Evolutionary conservation across 2,888 invertebrate species (phyloP).

Genomic region (Rhimphoctona megacephalus): DNA sequence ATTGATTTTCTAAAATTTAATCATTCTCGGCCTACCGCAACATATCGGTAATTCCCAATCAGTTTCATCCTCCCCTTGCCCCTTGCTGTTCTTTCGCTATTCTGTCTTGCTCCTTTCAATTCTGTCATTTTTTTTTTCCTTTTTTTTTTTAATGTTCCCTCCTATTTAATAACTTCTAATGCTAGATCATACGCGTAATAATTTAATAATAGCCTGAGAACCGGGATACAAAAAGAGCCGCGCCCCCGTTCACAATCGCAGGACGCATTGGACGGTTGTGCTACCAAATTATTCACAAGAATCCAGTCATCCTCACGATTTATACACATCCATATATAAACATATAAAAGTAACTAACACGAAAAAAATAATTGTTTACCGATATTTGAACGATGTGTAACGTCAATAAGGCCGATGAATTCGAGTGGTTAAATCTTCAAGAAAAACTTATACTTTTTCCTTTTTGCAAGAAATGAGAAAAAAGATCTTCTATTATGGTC

Average conservation of each 20-base stretch:
- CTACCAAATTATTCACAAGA: slow-evolving; percentile 53
- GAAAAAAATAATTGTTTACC: slow-evolving; percentile 20
- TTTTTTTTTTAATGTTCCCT: slow-evolving; percentile 68
- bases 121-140: slow-evolving; percentile 68
- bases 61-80: not conserved
- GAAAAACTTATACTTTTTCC: not conserved
- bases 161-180: slow-evolving; percentile 75
- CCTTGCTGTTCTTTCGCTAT: slow-evolving; percentile 22
- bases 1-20: slow-evolving; percentile 10
- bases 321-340: not conserved
- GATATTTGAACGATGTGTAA: slow-evolving; percentile 20
- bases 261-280: slow-evolving; percentile 68
- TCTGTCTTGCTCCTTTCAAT: slow-evolving; percentile 44
- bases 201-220: slow-evolving; percentile 75
- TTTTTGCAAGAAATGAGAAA: slow-evolving; percentile 22
- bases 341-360: not conserved
- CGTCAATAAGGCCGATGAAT: slow-evolving; percentile 50
- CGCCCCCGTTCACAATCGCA: slow-evolving; percentile 59
- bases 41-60: not conserved
- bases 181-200: slow-evolving; percentile 79
- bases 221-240: slow-evolving; percentile 25
- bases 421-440: slow-evolving; percentile 17
- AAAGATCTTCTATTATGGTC: not conserved
- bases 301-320: slow-evolving; percentile 19
- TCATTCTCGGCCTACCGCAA: slow-evolving; percentile 36